Evolutionary conservation across 2,888 invertebrate species (phyloP).

Genomic region (Adineta ricciae): DNA sequence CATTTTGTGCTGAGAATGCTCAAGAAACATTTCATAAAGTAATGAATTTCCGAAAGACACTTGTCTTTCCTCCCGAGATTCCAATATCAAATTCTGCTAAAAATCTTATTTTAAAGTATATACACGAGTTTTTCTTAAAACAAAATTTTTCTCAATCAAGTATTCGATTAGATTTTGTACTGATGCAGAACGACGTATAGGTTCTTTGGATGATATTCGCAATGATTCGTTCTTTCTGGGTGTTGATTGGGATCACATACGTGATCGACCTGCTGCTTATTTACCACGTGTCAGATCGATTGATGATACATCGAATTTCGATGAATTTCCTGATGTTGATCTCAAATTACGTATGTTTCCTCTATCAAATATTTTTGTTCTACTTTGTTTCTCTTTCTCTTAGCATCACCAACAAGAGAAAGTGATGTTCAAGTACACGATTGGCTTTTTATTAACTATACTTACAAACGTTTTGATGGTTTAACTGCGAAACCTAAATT

Average conservation of each 20-base stretch:
- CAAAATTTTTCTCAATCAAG: too few species aligned
- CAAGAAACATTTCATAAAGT: slow-evolving; percentile 92
- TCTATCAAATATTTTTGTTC: not conserved
- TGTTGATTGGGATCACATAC: slow-evolving; percentile 95
- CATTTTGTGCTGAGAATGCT: slow-evolving; percentile 96
- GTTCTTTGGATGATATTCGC: slow-evolving; percentile 86
- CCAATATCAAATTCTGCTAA: slow-evolving; percentile 95
- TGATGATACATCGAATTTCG: slow-evolving; percentile 98
- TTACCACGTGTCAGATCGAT: slow-evolving; percentile 93
- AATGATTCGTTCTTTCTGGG: slow-evolving; percentile 75
- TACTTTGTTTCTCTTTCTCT: not conserved
- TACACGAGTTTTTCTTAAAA: too few species aligned
- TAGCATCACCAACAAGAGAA: slow-evolving; percentile 24
- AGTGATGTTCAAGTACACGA: slow-evolving; percentile 56
- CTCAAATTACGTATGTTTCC: slow-evolving; percentile 81
- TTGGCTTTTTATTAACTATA: slow-evolving; percentile 99
- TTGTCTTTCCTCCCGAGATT: slow-evolving; percentile 95
- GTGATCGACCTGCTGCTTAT: slow-evolving; percentile 90
- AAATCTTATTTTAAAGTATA: slow-evolving; percentile 63
- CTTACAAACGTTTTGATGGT: slow-evolving; percentile 96
- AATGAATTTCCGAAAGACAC: slow-evolving; percentile 97
- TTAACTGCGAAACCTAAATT: slow-evolving; percentile 56
- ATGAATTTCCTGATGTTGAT: slow-evolving; percentile 98
- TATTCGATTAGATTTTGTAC: slow-evolving; percentile 72
- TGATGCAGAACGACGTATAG: slow-evolving; percentile 82